phyloP scores from a whole-genome alignment of 2,113 vertebrate genomes.

The Syngnathus scovelli region DNA sequence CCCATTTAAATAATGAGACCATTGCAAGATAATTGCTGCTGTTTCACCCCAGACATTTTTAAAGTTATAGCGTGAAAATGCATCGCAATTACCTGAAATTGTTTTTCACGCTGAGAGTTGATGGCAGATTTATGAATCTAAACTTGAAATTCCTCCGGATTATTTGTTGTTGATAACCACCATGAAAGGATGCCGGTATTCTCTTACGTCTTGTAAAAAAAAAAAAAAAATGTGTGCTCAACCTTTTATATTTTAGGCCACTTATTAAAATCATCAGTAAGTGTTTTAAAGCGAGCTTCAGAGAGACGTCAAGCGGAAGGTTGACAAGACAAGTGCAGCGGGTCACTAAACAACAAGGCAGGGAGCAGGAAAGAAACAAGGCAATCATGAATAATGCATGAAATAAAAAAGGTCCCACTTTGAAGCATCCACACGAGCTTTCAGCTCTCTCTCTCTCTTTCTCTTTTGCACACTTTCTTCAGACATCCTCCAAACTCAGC shows the following conservation, averaged over 20 bases:
- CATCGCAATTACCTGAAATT: conserved; percentile 41
- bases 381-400: conserved; percentile 62
- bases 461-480: not conserved
- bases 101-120: conserved; percentile 1
- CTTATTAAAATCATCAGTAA: conserved; percentile 45
- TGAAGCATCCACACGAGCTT: conserved; percentile 42
- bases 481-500: conserved; percentile 33
- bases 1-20: conserved; percentile 50
- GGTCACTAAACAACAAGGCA: conserved; percentile 43
- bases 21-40: conserved; percentile 33
- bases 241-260: conserved; percentile 26
- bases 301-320: conserved; percentile 33
- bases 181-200: conserved; percentile 10
- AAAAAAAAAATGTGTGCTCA: conserved; percentile 17
- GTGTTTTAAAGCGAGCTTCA: conserved; percentile 23
- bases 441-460: conserved; percentile 7
- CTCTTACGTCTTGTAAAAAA: conserved; percentile 8
- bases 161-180: conserved; percentile 11
- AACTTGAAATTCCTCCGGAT: conserved; percentile 5
- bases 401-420: conserved; percentile 2
- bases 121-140: conserved; percentile 16
- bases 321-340: conserved; percentile 40
- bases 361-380: conserved; percentile 44
- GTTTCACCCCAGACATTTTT: conserved; percentile 45
- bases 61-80: conserved; percentile 29